phyloP scores from a whole-genome alignment of 2,113 vertebrate genomes.

The Melierax canorus region DNA sequence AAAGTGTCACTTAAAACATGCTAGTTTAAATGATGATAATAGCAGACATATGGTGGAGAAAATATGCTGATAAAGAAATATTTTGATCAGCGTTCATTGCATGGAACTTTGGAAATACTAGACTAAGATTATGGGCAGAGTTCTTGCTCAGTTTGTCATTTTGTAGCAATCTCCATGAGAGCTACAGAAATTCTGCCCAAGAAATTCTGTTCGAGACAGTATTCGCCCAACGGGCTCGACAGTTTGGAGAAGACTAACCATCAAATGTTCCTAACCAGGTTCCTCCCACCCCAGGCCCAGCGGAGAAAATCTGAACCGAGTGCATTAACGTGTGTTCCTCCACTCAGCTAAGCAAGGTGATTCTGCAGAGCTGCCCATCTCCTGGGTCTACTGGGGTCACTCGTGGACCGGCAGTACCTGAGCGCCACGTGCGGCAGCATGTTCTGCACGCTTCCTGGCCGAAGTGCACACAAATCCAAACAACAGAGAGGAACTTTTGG shows the following conservation, averaged over 20 bases:
- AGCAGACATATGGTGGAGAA: background rate
- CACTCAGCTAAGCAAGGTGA: rapidly evolving
- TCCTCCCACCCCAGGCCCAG: background rate
- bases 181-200: background rate
- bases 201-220: background rate
- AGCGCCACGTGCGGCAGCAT: rapidly evolving
- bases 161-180: background rate
- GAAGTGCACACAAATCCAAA: background rate
- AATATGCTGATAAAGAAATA: background rate
- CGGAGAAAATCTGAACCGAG: rapidly evolving
- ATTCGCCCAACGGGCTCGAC: rapidly evolving
- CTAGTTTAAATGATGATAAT: background rate
- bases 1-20: background rate
- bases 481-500: background rate
- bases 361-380: rapidly evolving
- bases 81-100: background rate
- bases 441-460: rapidly evolving
- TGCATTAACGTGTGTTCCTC: rapidly evolving
- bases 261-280: background rate
- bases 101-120: background rate
- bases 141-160: background rate
- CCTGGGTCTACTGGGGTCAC: rapidly evolving
- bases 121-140: background rate
- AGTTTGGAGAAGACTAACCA: background rate
- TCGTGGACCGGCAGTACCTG: background rate